Percentiles rank a stretch among this genome's conserved stretches.
Evolutionary conservation across 2,113 vertebrate genomes (phyloP).

Genomic region (Edolisoma coerulescens): DNA sequence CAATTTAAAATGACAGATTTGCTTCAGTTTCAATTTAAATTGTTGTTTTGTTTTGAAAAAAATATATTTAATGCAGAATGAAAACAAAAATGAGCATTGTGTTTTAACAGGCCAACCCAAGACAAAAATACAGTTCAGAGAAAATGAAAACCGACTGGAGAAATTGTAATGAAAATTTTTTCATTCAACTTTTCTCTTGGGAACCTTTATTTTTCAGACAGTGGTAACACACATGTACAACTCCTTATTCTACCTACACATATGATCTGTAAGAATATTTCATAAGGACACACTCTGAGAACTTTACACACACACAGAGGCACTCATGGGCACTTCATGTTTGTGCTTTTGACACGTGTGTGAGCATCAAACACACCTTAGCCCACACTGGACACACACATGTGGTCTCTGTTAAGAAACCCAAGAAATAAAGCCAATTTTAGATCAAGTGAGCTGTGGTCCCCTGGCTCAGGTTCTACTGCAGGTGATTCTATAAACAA

Average conservation of each 20-base stretch:
- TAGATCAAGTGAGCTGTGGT: slow-evolving; percentile 56
- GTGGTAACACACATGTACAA: rapidly evolving
- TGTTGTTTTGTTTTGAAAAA: slow-evolving; percentile 33
- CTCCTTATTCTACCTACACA: neutral
- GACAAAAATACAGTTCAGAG: neutral
- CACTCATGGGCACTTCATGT: neutral
- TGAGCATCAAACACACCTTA: neutral
- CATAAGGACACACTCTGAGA: neutral
- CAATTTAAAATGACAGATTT: slow-evolving; percentile 46
- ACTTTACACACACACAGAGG: neutral
- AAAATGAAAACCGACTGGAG: neutral
- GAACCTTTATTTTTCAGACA: neutral
- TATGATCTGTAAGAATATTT: neutral
- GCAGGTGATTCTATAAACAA: slow-evolving; percentile 62
- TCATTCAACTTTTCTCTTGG: neutral
- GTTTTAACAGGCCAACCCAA: neutral
- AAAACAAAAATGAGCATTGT: slow-evolving; percentile 26
- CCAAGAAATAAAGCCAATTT: slow-evolving; percentile 54
- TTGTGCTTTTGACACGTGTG: neutral
- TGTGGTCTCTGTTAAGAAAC: slow-evolving; percentile 53
- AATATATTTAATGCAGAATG: neutral
- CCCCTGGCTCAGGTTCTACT: slow-evolving; percentile 49
- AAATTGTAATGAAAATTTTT: slow-evolving; percentile 1
- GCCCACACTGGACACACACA: neutral
- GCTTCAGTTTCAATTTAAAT: neutral